These are phyloP conservation scores for Drosophila leonis DNA, from an alignment of 2,888 invertebrate genomes.

Conservation along the genomic window DNA sequence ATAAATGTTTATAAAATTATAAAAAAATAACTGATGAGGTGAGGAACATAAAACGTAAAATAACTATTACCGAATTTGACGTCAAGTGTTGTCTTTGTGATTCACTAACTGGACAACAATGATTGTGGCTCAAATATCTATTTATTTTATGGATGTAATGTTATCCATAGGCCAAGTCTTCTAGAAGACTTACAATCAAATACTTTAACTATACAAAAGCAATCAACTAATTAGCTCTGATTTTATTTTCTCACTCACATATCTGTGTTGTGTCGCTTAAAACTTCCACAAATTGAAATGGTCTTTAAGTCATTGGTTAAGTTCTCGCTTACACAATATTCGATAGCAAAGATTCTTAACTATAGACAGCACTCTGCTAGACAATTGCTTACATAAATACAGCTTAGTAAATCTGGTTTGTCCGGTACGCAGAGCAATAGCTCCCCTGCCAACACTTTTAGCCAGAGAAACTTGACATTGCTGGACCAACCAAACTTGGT, in stretches of 20 bases:
- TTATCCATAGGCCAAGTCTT: neutral
- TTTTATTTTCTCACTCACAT: neutral
- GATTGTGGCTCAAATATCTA: neutral
- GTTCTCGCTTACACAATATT: neutral
- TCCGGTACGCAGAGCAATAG: slow-evolving; percentile 18
- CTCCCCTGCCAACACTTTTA: slow-evolving; percentile 16
- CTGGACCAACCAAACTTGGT: slow-evolving; percentile 52
- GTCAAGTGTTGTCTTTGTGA: no score
- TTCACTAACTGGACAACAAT: no score
- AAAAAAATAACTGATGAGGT: neutral
- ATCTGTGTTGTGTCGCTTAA: neutral
- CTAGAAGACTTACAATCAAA: neutral
- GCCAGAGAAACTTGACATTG: slow-evolving; percentile 74
- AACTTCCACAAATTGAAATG: neutral
- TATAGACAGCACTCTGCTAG: neutral
- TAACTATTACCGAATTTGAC: no score
- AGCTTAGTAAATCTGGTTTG: slow-evolving; percentile 38
- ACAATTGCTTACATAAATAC: slow-evolving; percentile 29
- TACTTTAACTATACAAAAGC: neutral
- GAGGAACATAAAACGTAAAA: no score
- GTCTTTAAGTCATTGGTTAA: neutral
- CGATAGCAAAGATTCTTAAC: slow-evolving; percentile 16
- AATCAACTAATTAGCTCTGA: neutral
- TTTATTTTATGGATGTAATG: neutral
- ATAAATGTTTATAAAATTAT: neutral